phyloP scores from a whole-genome alignment of 2,797 vertebrate species.

The Jordanella pulchra region DNA sequence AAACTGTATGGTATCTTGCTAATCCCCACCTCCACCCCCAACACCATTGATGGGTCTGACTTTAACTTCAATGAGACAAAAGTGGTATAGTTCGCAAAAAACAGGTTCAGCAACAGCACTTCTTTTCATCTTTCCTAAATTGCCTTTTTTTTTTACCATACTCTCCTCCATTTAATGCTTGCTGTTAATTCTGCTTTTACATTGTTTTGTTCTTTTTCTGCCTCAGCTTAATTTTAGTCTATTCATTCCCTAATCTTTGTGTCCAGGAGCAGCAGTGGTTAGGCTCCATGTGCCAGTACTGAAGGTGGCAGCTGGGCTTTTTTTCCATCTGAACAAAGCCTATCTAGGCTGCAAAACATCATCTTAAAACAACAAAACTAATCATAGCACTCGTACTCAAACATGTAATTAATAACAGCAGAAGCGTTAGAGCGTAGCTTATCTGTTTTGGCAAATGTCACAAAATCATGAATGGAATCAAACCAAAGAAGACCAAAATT shows the following conservation, averaged over 20 bases:
- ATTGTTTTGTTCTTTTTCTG: conserved; percentile 5
- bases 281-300: conserved; percentile 36
- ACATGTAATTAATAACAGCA: conserved; percentile 6
- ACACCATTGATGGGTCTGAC: too few relatives aligned
- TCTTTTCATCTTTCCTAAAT: background rate
- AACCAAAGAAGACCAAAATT: background rate
- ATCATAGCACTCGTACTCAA: background rate
- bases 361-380: conserved; percentile 15
- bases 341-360: conserved; percentile 20
- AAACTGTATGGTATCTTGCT: too few relatives aligned
- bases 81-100: background rate
- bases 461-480: conserved; percentile 5
- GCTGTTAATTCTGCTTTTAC: background rate
- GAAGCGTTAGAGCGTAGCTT: background rate
- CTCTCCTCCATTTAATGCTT: background rate
- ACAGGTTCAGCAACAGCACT: background rate
- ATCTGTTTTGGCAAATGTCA: conserved; percentile 1
- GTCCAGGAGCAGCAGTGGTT: conserved; percentile 46
- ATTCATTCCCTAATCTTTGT: conserved; percentile 48
- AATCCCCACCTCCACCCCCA: background rate
- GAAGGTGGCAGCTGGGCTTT: conserved; percentile 28
- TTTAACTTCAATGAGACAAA: background rate
- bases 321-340: conserved; percentile 30
- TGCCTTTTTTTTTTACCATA: too few relatives aligned
- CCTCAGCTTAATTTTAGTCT: conserved; percentile 15